Conservation (phyloP, 1,140 invertebrate genomes). For the Archegozetes longisetosus region DNA sequence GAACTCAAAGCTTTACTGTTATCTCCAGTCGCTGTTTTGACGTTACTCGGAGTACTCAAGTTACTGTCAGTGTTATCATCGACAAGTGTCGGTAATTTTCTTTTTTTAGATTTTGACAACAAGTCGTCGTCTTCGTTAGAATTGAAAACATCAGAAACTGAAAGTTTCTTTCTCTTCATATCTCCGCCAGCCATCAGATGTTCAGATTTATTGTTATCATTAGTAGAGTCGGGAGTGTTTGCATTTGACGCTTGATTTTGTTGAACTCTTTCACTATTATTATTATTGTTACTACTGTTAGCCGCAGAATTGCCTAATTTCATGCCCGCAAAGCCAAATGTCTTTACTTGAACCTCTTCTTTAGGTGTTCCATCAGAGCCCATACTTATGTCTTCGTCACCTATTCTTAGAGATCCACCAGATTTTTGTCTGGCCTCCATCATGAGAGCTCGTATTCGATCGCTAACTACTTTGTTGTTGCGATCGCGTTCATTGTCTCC, state of each 20-base stretch:
- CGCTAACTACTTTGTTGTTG: slow-evolving; percentile 4
- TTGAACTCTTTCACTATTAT: background rate
- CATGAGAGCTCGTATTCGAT: slow-evolving; percentile 9
- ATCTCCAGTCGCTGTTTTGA: slow-evolving; percentile 7
- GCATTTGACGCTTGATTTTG: background rate
- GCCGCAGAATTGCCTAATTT: background rate
- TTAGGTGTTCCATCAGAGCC: background rate
- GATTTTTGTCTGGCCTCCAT: background rate
- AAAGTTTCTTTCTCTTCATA: slow-evolving; percentile 49
- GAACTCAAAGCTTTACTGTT: slow-evolving; percentile 13
- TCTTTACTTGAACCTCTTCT: slow-evolving; percentile 11
- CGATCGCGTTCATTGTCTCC: background rate
- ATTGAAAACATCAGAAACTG: slow-evolving; percentile 77
- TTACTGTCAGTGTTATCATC: slow-evolving; percentile 19
- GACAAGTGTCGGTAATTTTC: slow-evolving; percentile 62
- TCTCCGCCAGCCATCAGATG: background rate
- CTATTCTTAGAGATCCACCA: background rate
- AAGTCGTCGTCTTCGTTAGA: slow-evolving; percentile 70
- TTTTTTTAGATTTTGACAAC: slow-evolving; percentile 40
- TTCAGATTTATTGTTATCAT: background rate
- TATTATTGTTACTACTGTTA: background rate
- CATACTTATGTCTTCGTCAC: slow-evolving; percentile 4
- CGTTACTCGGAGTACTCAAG: slow-evolving; percentile 15
- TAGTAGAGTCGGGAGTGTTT: background rate
- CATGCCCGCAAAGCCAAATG: slow-evolving; percentile 14